A percentile compares a stretch with the other conserved stretches of the same genome.
phyloP scores from a whole-genome alignment of 1,140 invertebrate species.

The Lineus longissimus region DNA sequence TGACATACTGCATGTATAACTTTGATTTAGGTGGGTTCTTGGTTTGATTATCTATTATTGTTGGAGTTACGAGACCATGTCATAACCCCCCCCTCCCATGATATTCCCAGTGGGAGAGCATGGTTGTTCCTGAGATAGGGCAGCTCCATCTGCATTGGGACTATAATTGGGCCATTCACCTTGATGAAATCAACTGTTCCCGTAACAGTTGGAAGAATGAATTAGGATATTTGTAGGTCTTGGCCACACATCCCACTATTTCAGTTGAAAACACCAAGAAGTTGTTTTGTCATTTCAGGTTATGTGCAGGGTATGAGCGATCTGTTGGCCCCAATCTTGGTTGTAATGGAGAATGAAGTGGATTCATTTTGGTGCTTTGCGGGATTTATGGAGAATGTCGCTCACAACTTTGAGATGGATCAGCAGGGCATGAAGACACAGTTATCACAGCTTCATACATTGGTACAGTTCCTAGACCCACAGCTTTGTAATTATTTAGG shows the following conservation, averaged over 20 bases:
- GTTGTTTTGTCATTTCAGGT: slow-evolving; percentile 40
- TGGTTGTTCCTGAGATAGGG: neutral
- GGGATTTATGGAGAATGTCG: slow-evolving; percentile 94
- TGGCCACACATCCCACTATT: too few relatives aligned
- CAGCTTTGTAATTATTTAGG: slow-evolving; percentile 75
- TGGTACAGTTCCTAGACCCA: slow-evolving; percentile 79
- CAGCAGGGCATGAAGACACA: slow-evolving; percentile 96
- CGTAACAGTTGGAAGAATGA: neutral
- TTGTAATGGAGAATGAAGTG: slow-evolving; percentile 84
- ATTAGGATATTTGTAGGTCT: neutral
- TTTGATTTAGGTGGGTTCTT: slow-evolving; percentile 79
- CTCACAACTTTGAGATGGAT: slow-evolving; percentile 96
- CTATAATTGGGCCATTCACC: too few relatives aligned
- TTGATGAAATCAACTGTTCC: too few relatives aligned
- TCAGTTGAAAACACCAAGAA: neutral
- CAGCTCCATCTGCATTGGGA: too few relatives aligned
- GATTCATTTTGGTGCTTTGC: slow-evolving; percentile 99
- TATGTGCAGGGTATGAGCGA: slow-evolving; percentile 89
- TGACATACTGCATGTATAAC: slow-evolving; percentile 99
- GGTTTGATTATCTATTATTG: slow-evolving; percentile 5
- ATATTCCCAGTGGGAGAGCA: too few relatives aligned
- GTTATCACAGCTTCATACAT: slow-evolving; percentile 75
- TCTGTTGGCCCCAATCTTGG: slow-evolving; percentile 86
- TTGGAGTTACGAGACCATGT: too few relatives aligned
- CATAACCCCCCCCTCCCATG: neutral